Evolutionary conservation across 1,140 invertebrate genomes (phyloP).

Genomic region (Drosophila pectinifera): DNA sequence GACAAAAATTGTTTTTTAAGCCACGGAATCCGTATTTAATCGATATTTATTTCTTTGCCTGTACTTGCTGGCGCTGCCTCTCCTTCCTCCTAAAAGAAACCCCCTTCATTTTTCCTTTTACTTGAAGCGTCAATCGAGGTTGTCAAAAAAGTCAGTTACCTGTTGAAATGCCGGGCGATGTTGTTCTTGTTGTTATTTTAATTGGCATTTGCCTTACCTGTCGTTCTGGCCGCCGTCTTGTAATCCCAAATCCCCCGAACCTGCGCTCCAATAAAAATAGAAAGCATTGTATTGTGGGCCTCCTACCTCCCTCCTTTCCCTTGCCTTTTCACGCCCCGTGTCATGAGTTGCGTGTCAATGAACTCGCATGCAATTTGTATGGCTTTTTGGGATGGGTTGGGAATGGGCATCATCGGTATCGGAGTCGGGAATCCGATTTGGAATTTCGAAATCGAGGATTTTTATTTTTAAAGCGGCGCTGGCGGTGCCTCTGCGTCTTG

Average conservation of each 20-base stretch:
- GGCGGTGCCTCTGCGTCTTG: constrained; percentile 16
- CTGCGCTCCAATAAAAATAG: constrained; percentile 60
- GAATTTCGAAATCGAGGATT: constrained; percentile 48
- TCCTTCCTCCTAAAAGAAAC: neutral
- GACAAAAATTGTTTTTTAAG: neutral
- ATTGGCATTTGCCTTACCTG: constrained; percentile 72
- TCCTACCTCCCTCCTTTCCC: neutral
- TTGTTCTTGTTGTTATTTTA: constrained; percentile 67
- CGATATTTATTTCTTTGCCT: constrained; percentile 26
- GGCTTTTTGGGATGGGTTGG: constrained; percentile 46
- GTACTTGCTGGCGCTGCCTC: constrained; percentile 7
- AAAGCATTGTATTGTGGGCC: constrained; percentile 42
- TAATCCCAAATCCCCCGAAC: constrained; percentile 31
- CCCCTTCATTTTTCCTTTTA: constrained; percentile 1
- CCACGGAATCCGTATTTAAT: constrained; percentile 19
- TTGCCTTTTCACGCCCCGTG: constrained; percentile 37
- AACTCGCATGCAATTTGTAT: constrained; percentile 79
- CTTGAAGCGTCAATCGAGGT: constrained; percentile 36
- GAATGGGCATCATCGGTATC: neutral
- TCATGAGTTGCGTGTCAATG: constrained; percentile 72
- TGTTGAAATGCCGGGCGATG: constrained; percentile 62
- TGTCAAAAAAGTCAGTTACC: constrained; percentile 69
- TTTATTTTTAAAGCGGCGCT: constrained; percentile 69
- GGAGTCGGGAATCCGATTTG: constrained; percentile 28
- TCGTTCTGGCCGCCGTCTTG: constrained; percentile 25